Evolutionary conservation across 2,113 vertebrate species (phyloP).

Genomic region (Pao palembangensis): DNA sequence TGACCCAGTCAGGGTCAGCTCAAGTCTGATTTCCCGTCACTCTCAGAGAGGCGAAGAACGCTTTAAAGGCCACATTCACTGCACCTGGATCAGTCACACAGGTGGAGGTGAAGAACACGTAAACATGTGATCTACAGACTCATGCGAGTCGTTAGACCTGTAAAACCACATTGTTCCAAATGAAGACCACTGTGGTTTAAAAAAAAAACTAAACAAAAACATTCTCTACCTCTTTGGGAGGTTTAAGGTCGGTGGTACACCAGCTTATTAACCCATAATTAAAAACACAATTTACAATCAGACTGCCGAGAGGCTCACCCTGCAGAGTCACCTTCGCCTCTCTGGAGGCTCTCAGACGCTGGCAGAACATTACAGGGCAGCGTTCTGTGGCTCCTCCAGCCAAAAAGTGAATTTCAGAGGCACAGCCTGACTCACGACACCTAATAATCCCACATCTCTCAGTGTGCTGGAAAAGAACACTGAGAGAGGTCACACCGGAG

Average conservation of each 20-base stretch:
- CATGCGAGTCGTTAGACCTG: too few species aligned
- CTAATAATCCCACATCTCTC: conserved; percentile 64
- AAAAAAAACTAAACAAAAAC: neutral
- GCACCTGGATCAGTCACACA: too few species aligned
- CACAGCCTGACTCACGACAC: conserved; percentile 63
- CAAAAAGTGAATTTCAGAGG: conserved; percentile 69
- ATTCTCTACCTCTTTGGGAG: neutral
- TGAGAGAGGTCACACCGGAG: conserved; percentile 64
- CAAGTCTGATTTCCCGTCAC: conserved; percentile 6
- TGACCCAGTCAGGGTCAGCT: conserved; percentile 50
- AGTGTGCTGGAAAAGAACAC: conserved; percentile 51
- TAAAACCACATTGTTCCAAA: too few species aligned
- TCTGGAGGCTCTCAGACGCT: conserved; percentile 39
- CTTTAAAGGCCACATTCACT: too few species aligned
- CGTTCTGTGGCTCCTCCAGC: conserved; percentile 45
- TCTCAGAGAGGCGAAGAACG: too few species aligned
- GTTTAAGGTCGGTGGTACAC: neutral
- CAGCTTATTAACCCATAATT: neutral
- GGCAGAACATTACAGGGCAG: conserved; percentile 28
- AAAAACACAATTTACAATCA: neutral
- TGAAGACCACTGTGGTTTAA: neutral
- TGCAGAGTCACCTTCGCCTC: conserved; percentile 29
- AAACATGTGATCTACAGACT: too few species aligned
- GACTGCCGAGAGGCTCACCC: conserved; percentile 21
- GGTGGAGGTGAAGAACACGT: too few species aligned